phyloP scores from a whole-genome alignment of 2,113 vertebrate species.

The Dermatemys mawii region DNA sequence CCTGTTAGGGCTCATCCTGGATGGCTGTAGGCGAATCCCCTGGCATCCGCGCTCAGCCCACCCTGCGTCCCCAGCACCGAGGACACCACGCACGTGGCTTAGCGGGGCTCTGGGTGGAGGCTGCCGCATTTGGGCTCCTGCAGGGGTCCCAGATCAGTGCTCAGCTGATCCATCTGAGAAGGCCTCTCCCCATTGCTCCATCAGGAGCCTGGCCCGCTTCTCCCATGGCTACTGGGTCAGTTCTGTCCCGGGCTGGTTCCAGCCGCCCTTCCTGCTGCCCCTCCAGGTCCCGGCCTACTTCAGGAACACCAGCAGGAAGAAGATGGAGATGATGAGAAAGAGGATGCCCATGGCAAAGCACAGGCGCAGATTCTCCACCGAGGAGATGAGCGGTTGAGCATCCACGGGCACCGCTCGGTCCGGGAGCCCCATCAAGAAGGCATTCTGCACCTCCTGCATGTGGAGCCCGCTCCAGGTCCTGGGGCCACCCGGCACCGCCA shows the following conservation, averaged over 20 bases:
- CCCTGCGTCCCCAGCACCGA: not conserved
- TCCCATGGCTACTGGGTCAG: not conserved
- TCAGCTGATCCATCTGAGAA: not conserved
- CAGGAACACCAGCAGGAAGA: slow-evolving; percentile 72
- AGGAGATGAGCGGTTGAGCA: slow-evolving; percentile 33
- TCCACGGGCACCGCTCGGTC: slow-evolving; percentile 39
- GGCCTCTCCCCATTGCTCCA: not conserved
- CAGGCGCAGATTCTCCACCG: slow-evolving; percentile 70
- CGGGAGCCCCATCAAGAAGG: slow-evolving; percentile 62
- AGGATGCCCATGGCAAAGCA: slow-evolving; percentile 71
- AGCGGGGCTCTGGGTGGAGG: too few relatives aligned
- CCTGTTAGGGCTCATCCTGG: not conserved
- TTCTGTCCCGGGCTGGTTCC: rapidly evolving
- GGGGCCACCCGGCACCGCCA: not conserved
- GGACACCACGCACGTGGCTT: not conserved
- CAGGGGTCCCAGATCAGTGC: not conserved
- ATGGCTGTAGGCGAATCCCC: not conserved
- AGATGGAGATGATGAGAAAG: slow-evolving; percentile 66
- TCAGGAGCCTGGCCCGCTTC: not conserved
- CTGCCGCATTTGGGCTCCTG: not conserved
- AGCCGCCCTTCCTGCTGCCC: not conserved
- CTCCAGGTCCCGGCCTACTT: slow-evolving; percentile 36
- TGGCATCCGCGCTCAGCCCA: not conserved
- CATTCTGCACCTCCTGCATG: not conserved
- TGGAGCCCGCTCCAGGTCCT: not conserved